Conservation (phyloP, 2,797 vertebrate genomes). For the Silurus aristotelis region DNA sequence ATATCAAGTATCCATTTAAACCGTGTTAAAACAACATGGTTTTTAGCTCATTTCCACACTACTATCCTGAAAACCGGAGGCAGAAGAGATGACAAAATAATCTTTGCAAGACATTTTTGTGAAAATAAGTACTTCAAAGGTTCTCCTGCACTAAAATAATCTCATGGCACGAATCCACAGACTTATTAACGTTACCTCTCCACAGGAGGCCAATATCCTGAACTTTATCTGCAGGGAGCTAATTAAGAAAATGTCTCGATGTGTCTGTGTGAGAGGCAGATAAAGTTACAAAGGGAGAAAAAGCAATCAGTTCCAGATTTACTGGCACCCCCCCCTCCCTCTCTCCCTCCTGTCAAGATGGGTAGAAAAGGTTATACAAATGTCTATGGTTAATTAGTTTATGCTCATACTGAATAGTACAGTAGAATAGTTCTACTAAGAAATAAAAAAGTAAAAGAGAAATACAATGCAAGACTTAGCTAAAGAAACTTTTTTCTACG, state of each 20-base stretch:
- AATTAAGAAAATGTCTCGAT: constrained; percentile 51
- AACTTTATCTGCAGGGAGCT: constrained; percentile 54
- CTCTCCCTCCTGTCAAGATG: background rate
- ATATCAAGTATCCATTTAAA: background rate
- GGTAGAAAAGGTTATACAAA: background rate
- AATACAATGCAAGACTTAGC: background rate
- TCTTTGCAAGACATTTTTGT: constrained; percentile 4
- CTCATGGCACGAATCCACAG: constrained; percentile 38
- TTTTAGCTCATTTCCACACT: background rate
- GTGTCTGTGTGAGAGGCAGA: constrained; percentile 31
- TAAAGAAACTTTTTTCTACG: background rate
- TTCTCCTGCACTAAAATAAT: constrained; percentile 44
- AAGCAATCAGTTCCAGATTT: constrained; percentile 13
- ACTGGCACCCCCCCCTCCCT: background rate
- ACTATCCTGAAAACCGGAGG: background rate
- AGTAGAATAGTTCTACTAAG: background rate
- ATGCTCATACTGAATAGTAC: background rate
- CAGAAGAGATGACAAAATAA: constrained; percentile 10
- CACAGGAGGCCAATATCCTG: constrained; percentile 55
- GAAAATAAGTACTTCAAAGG: constrained; percentile 25
- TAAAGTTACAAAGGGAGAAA: constrained; percentile 25
- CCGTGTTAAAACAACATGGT: too few species aligned
- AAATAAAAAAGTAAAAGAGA: background rate
- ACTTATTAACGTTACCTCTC: constrained; percentile 58
- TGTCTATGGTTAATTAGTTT: background rate